These are phyloP conservation scores for Maniola jurtina DNA, from an alignment of 1,140 invertebrate genomes.

Conservation along the genomic window DNA sequence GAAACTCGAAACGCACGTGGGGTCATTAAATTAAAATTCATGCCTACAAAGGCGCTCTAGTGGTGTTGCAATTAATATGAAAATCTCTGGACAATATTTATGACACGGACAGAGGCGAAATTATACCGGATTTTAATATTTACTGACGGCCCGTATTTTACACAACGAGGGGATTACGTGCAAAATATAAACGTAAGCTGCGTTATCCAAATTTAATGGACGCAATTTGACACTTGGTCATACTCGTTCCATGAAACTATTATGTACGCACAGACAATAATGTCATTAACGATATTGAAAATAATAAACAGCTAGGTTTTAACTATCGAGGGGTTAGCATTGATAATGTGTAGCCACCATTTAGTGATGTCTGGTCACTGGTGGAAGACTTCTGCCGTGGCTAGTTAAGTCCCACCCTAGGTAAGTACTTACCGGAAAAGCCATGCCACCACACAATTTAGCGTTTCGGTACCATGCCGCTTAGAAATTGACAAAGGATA, in stretches of 20 bases:
- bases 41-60: conserved; percentile 59
- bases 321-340: too few species aligned
- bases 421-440: too few species aligned
- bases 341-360: too few species aligned
- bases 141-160: conserved; percentile 70
- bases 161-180: conserved; percentile 64
- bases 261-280: conserved; percentile 10
- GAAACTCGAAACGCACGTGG: conserved; percentile 38
- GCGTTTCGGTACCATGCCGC: too few species aligned
- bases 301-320: background rate
- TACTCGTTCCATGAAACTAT: conserved; percentile 55
- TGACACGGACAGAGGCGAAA: conserved; percentile 61
- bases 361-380: too few species aligned
- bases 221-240: conserved; percentile 68
- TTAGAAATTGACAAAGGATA: too few species aligned
- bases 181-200: conserved; percentile 65
- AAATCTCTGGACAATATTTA: conserved; percentile 71
- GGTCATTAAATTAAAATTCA: conserved; percentile 65
- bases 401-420: too few species aligned
- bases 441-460: too few species aligned
- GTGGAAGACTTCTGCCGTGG: too few species aligned
- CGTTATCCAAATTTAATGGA: conserved; percentile 69
- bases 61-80: conserved; percentile 70
- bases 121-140: conserved; percentile 70
- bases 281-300: background rate